phyloP scores from a whole-genome alignment of 2,113 vertebrate genomes.

The Carollia perspicillata region DNA sequence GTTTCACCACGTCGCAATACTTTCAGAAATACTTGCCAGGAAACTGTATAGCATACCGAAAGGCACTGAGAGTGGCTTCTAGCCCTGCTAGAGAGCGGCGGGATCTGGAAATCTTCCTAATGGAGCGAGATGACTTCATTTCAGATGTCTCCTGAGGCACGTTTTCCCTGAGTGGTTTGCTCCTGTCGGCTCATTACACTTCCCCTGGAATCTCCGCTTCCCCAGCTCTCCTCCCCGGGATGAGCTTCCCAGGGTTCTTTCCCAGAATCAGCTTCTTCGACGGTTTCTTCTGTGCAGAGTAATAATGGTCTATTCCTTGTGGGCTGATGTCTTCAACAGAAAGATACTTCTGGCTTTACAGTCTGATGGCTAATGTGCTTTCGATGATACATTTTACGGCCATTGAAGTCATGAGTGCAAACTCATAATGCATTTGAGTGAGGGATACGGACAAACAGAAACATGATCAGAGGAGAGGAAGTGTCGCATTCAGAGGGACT shows the following conservation, averaged over 20 bases:
- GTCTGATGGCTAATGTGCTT: not conserved
- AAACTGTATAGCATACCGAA: not conserved
- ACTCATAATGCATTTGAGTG: slow-evolving; percentile 7
- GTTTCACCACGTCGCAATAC: not conserved
- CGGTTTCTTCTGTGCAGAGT: not conserved
- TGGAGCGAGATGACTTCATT: slow-evolving; percentile 28
- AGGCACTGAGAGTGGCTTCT: not conserved
- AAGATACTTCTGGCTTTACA: not conserved
- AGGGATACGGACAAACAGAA: not conserved
- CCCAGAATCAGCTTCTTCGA: not conserved
- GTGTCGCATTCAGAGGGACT: not conserved
- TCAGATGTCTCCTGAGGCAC: slow-evolving; percentile 30
- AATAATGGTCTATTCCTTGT: not conserved
- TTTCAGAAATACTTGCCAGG: slow-evolving; percentile 9
- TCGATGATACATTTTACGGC: slow-evolving; percentile 6
- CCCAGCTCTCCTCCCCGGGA: not conserved
- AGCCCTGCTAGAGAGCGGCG: not conserved
- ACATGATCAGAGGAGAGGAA: not conserved
- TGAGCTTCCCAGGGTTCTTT: not conserved
- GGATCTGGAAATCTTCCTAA: slow-evolving; percentile 41
- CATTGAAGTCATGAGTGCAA: not conserved
- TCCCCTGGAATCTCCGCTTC: slow-evolving; percentile 1
- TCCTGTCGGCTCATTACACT: slow-evolving; percentile 1
- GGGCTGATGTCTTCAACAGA: not conserved
- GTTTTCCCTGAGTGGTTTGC: not conserved